Evolutionary conservation across 2,797 vertebrate species (phyloP).

Genomic region (Parauchenoglanis punctatus): DNA sequence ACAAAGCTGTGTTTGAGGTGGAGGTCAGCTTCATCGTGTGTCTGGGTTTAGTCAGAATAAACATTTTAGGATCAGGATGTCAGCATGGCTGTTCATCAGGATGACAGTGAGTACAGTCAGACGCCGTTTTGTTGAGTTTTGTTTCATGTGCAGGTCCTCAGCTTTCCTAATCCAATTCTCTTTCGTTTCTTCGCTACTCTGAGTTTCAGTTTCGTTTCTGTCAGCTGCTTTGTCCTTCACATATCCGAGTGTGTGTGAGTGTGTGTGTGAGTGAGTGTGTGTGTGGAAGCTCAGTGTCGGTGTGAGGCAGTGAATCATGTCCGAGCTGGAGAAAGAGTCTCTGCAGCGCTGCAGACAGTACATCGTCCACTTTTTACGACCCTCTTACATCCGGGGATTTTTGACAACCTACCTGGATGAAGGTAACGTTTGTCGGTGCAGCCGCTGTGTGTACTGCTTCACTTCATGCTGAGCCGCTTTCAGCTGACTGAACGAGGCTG

Average conservation of each 20-base stretch:
- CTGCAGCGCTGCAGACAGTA: slow-evolving; percentile 27
- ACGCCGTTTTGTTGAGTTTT: neutral
- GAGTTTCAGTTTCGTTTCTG: slow-evolving; percentile 35
- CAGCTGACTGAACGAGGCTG: no score
- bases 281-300: neutral
- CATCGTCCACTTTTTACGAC: slow-evolving; percentile 51
- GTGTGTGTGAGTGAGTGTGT: neutral
- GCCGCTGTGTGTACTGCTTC: neutral
- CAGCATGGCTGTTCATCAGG: neutral
- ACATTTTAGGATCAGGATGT: neutral
- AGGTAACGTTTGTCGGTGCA: slow-evolving; percentile 28
- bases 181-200: neutral
- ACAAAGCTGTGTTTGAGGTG: neutral
- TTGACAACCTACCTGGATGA: slow-evolving; percentile 43
- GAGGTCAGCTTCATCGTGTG: no score
- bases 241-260: neutral
- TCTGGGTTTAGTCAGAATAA: neutral
- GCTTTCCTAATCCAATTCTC: neutral
- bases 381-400: slow-evolving; percentile 58
- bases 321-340: slow-evolving; percentile 48
- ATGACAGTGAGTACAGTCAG: neutral
- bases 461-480: no score
- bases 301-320: slow-evolving; percentile 42
- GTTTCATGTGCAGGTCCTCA: neutral
- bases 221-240: neutral